phyloP scores from a whole-genome alignment of 2,797 vertebrate species.

The Propithecus perrieri region DNA sequence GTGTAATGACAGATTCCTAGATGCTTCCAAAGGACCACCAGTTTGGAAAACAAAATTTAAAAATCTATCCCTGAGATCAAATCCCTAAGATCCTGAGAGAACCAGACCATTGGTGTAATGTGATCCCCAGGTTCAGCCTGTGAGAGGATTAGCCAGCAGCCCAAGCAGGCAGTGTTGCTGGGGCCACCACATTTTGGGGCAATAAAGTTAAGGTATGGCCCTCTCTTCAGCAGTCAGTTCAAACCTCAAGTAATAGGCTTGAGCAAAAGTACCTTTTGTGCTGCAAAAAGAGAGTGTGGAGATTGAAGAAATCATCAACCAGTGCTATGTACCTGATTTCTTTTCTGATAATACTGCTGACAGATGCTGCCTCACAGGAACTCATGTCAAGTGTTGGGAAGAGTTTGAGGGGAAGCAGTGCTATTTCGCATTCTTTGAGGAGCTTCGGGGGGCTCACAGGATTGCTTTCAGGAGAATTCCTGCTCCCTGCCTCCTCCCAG shows the following conservation, averaged over 20 bases:
- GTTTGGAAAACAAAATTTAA: slow-evolving; percentile 26
- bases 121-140: background rate
- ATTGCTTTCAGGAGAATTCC: background rate
- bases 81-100: background rate
- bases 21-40: background rate
- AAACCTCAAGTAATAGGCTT: background rate
- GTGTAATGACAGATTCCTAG: background rate
- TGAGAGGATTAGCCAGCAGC: background rate
- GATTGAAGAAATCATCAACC: background rate
- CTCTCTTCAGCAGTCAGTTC: background rate
- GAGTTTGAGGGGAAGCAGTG: background rate
- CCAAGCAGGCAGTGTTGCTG: background rate
- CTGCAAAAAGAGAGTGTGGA: background rate
- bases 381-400: background rate
- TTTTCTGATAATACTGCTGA: background rate
- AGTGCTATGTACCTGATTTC: background rate
- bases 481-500: background rate
- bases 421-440: background rate
- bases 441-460: background rate
- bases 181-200: background rate
- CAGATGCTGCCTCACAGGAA: background rate
- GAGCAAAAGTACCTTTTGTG: background rate
- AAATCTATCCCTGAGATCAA: background rate
- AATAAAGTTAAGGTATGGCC: background rate
- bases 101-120: background rate